Conservation (phyloP, 64 coral and sea anemone species). For the Stichodactyla mertensii region DNA sequence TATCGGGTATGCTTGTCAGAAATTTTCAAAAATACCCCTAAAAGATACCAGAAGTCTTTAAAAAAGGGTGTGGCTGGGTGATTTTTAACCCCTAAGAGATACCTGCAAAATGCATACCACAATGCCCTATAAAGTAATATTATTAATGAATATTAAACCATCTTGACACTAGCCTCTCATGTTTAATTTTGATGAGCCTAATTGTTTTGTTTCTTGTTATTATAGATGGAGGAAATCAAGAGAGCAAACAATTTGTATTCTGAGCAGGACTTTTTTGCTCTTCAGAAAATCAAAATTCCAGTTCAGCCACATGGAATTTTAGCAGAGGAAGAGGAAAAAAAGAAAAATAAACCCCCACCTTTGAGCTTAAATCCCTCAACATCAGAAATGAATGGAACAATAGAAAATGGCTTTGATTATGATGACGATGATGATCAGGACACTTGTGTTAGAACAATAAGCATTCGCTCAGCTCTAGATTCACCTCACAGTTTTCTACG, state of each 20-base stretch:
- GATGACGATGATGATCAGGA: slow-evolving; percentile 17
- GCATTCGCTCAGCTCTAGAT: slow-evolving; percentile 80
- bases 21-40: too few relatives aligned
- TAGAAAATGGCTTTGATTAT: slow-evolving; percentile 1
- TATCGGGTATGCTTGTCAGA: too few relatives aligned
- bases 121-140: too few relatives aligned
- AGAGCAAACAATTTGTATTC: slow-evolving; percentile 77
- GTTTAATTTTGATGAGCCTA: not conserved
- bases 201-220: slow-evolving; percentile 6
- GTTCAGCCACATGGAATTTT: slow-evolving; percentile 70
- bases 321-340: slow-evolving; percentile 42
- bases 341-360: slow-evolving; percentile 50
- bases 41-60: too few relatives aligned
- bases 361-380: slow-evolving; percentile 45
- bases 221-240: slow-evolving; percentile 75
- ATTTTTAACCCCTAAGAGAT: too few relatives aligned
- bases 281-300: slow-evolving; percentile 85
- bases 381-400: slow-evolving; percentile 34
- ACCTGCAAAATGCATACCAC: too few relatives aligned
- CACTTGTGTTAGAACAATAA: slow-evolving; percentile 74
- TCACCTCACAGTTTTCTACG: slow-evolving; percentile 83
- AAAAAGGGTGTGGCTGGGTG: too few relatives aligned
- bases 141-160: too few relatives aligned
- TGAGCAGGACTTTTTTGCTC: slow-evolving; percentile 88
- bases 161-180: too few relatives aligned